phyloP scores from a whole-genome alignment of 2,797 vertebrate genomes.

The Sebastes steindachneri region DNA sequence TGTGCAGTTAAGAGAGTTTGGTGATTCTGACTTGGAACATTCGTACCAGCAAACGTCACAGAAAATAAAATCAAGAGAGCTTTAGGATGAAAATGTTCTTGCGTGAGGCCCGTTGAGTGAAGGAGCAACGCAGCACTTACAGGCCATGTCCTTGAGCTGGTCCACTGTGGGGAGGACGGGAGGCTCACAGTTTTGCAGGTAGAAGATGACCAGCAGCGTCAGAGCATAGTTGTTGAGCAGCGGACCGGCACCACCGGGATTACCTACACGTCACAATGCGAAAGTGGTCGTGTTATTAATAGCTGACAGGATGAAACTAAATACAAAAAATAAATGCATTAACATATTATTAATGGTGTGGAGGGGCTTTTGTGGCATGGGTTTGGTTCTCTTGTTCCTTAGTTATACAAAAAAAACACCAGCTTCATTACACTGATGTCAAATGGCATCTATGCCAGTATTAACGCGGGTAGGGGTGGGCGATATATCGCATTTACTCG shows the following conservation, averaged over 20 bases:
- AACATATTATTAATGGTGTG: neutral
- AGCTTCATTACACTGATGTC: neutral
- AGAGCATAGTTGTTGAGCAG: constrained; percentile 94
- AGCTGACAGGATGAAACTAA: neutral
- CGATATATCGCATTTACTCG: too few relatives aligned
- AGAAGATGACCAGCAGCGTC: constrained; percentile 91
- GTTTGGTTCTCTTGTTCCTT: neutral
- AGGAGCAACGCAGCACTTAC: constrained; percentile 72
- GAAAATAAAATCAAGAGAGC: neutral
- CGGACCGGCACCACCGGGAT: constrained; percentile 87
- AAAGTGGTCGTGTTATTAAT: neutral
- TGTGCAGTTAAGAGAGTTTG: neutral
- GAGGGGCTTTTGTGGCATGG: too few relatives aligned
- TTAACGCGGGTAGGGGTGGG: too few relatives aligned
- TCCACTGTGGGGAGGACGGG: constrained; percentile 86
- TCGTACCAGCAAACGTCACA: neutral
- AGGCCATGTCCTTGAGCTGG: constrained; percentile 85
- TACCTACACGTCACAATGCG: constrained; percentile 74
- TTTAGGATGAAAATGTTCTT: neutral
- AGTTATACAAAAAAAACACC: neutral
- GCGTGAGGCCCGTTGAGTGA: neutral
- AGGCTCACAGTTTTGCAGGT: constrained; percentile 89
- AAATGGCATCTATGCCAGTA: neutral
- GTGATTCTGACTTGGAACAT: neutral
- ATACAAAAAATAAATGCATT: neutral